Evolutionary conservation across 2,113 vertebrate species (phyloP), one percentile per base, ranked within the genome.

Genomic region (Crocuta crocuta): DNA sequence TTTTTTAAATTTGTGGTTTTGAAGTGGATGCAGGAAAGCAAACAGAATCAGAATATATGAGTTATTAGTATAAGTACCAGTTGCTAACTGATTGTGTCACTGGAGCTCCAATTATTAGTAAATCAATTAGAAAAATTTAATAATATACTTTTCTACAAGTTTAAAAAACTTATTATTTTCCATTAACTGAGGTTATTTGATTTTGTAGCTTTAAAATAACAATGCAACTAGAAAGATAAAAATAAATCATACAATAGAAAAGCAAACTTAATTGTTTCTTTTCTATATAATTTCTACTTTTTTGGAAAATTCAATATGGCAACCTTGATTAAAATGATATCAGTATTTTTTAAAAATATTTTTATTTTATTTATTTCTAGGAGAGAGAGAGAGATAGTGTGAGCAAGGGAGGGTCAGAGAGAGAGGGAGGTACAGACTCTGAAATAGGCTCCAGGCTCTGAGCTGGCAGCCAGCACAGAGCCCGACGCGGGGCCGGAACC

Each of bases 71-170:
- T 61, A 61, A 61, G 58, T 61, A 24, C 58, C 58, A 61, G 0
- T 39, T 39, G 58, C 58, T 61, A 61, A 61, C 58, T 23, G 58
- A 61, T 61, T 23, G 19, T 19, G 19, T 17, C 58, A 61, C 21
- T 7, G 7, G 58, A 61, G 21, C 21, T 23, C 21, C 7, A 23
- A 24, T 61, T 23, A 61, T 61, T 98, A 95, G 97, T 21, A 35
- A 76, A 86, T 98, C 74, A 95, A 98, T 98, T 98, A 98, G 92
- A 94, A 93, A 96, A 93, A 98, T 91, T 97, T 50, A 98, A 98
- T 97, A 97, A 98, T 98, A 97, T 96, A 33, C 79, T 97, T 98
- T 87, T 90, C 33, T 95, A 31, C 2, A 92, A 92, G 43, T 94
- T 97, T 92, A 92, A 95, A 96, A 65, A 17, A 80, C 93, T 84